A percentile compares a stretch with the other conserved stretches of the same genome.
Conservation (phyloP, 1,140 invertebrate species). For the Elysia chlorotica region DNA sequence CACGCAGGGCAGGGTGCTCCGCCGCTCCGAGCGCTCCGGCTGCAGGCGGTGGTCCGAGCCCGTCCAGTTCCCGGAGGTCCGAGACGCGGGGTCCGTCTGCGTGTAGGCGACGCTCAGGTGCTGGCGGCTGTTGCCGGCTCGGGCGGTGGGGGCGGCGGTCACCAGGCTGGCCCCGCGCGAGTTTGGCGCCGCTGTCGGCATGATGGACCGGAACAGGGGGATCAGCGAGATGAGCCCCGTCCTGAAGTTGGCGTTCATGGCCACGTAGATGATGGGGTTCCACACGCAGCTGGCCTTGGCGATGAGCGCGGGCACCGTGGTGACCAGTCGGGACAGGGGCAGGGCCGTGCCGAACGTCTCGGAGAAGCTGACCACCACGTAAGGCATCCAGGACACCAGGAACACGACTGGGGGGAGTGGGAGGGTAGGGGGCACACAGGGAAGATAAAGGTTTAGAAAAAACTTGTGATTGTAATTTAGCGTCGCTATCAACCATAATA, state of each 20-base stretch:
- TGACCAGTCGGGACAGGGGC: slow-evolving; percentile 16
- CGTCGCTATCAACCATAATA: not conserved
- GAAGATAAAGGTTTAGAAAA: not conserved
- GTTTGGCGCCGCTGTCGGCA: too few species aligned
- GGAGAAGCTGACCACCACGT: slow-evolving; percentile 33
- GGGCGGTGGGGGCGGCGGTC: too few species aligned
- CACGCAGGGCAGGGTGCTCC: too few species aligned
- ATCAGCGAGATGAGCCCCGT: slow-evolving; percentile 26
- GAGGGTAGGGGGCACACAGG: too few species aligned
- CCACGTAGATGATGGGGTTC: slow-evolving; percentile 44
- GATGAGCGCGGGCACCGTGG: slow-evolving; percentile 31
- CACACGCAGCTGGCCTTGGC: slow-evolving; percentile 38
- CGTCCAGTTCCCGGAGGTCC: too few species aligned
- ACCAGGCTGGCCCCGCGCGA: too few species aligned
- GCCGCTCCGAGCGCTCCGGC: too few species aligned
- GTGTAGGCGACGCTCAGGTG: too few species aligned
- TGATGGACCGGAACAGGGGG: slow-evolving; percentile 18
- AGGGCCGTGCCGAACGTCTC: slow-evolving; percentile 27
- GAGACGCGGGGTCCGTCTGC: too few species aligned
- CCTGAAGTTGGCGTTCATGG: slow-evolving; percentile 38
- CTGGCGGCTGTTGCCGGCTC: too few species aligned
- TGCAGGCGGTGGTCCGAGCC: too few species aligned
- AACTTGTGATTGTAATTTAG: not conserved
- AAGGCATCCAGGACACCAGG: slow-evolving; percentile 37
- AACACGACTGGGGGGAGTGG: slow-evolving; percentile 29